Percentiles rank a stretch among this genome's conserved stretches.
Conservation (phyloP, 1,140 invertebrate genomes). For the Eumaeus atala region DNA sequence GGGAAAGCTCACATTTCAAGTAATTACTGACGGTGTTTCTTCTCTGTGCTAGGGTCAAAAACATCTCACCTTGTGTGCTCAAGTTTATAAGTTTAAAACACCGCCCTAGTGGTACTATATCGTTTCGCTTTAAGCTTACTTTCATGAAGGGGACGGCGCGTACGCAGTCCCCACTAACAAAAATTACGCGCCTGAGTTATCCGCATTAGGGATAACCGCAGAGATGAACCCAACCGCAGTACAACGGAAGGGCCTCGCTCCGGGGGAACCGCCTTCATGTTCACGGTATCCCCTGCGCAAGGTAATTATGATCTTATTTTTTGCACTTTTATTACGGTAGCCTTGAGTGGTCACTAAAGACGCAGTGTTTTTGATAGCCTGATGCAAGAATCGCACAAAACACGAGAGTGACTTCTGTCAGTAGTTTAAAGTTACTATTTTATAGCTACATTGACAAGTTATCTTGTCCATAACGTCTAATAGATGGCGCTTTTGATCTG, state of each 20-base stretch:
- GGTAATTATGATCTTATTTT: slow-evolving; percentile 40
- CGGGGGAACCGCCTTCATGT: slow-evolving; percentile 34
- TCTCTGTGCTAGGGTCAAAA: no score
- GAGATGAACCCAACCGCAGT: slow-evolving; percentile 33
- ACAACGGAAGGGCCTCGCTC: slow-evolving; percentile 31
- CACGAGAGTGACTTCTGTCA: slow-evolving; percentile 17
- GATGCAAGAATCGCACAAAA: neutral
- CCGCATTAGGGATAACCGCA: slow-evolving; percentile 41
- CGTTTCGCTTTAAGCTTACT: no score
- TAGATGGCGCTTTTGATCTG: no score
- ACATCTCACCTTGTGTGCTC: no score
- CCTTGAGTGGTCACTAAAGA: neutral
- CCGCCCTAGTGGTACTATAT: no score
- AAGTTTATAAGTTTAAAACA: no score
- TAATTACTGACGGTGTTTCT: no score
- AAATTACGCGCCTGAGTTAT: slow-evolving; percentile 40
- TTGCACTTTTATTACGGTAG: neutral
- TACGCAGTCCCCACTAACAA: slow-evolving; percentile 42
- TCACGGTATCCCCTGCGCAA: slow-evolving; percentile 37
- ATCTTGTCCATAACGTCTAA: neutral
- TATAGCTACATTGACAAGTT: neutral
- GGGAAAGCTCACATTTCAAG: no score
- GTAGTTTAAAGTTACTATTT: neutral
- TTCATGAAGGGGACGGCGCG: slow-evolving; percentile 34
- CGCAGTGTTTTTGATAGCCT: slow-evolving; percentile 6